Base-by-base conservation (phyloP, 2,888 invertebrate genomes). In the Melanophora roralis region DNA sequence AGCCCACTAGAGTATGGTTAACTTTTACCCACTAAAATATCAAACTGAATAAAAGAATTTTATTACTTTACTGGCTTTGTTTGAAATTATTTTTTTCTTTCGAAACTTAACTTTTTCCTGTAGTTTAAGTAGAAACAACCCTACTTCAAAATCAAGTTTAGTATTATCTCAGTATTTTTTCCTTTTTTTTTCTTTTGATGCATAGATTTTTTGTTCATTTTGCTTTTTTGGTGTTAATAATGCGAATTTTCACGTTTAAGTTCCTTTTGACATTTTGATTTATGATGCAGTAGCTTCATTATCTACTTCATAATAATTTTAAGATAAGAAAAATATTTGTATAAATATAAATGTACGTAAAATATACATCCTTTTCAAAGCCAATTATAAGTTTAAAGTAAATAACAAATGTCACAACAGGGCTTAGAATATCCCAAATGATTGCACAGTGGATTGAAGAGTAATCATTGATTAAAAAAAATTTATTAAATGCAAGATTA, bases 181-280 rank as follows among this genome's bases (percentile, higher is more conserved):
- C 49, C 8, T 23, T 14, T 19, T 43, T 60, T 4, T 23, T 38
- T 32, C 12, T 60, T 27, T 38, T 21, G 7, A 7, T 55, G 19
- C 16, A 47, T 68, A 49, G 27, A 76, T 36, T 47, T 68, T 71
- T 68, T 73, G 69, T 64, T 76, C 76, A 76, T 73, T 80, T 80
- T 45, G 62, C 64, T 73, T 55, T 60, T 74, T 79, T 76, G 80
- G 80, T 80, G 83, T 83, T 83, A 82, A 82, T 83, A 82, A 82
- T 82, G 81, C 72, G 83, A 79, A 82, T 81, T 83, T 83, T 79
- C 75, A 82, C 82, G 81, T 82, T 83, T 77, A 83, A 82, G 69
- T 83, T 82, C 65, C 72, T 82, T 82, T 74, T 83, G 82, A 83
- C 83, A 83, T 57, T 82, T 81, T 83, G 83, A 83, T 83, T 83